Percentiles rank a stretch among this genome's conserved stretches.
Evolutionary conservation across 1,140 invertebrate genomes (phyloP).

Genomic region (Lamellibrachia luymesi): DNA sequence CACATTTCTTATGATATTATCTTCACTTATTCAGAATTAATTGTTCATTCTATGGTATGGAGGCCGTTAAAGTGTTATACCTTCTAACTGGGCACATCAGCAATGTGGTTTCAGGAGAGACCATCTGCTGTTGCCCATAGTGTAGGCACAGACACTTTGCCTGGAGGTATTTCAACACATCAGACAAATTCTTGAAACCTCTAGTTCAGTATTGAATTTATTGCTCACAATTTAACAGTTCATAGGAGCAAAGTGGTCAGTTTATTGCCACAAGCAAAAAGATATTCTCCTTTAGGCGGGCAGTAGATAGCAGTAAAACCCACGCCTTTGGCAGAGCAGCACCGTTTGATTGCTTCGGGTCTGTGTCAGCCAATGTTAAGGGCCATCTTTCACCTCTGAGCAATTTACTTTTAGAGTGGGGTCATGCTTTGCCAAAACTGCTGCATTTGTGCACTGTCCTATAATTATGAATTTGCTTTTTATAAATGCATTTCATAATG

Average conservation of each 20-base stretch:
- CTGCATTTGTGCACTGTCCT: background rate
- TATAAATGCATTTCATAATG: background rate
- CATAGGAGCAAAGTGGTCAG: background rate
- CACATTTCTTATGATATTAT: background rate
- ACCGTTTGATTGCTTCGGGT: background rate
- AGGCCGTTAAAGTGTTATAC: background rate
- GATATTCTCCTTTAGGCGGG: background rate
- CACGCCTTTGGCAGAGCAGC: background rate
- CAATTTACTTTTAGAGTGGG: background rate
- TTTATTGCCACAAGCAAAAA: conserved; percentile 1
- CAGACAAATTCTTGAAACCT: background rate
- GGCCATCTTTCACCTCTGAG: background rate
- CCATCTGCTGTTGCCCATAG: background rate
- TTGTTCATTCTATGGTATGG: background rate
- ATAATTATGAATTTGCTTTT: background rate
- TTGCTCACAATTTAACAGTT: background rate
- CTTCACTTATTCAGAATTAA: background rate
- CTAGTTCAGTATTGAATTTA: background rate
- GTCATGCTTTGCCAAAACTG: background rate
- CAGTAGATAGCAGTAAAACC: background rate
- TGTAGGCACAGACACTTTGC: background rate
- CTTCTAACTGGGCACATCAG: background rate
- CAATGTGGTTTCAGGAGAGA: background rate
- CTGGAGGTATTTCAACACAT: background rate
- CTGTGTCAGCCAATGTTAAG: background rate